phyloP scores from a whole-genome alignment of 2,888 invertebrate genomes.

The Allygus modestus region DNA sequence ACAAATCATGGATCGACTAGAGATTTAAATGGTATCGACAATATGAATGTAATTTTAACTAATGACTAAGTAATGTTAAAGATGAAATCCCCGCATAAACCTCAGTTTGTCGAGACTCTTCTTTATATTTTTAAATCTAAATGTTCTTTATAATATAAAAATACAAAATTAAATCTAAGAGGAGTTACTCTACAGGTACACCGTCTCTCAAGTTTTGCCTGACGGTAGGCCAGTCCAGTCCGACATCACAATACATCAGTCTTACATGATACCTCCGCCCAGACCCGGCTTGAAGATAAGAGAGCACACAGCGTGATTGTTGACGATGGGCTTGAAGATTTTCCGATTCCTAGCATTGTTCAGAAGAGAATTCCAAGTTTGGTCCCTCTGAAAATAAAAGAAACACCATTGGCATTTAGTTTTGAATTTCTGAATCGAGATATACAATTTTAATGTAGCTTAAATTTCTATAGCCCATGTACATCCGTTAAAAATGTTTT shows the following conservation, averaged over 20 bases:
- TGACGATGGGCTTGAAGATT: neutral
- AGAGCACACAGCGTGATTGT: neutral
- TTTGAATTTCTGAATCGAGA: too few species aligned
- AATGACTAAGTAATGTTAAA: neutral
- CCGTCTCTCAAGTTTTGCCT: neutral
- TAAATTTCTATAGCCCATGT: too few species aligned
- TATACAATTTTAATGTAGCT: too few species aligned
- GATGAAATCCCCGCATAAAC: neutral
- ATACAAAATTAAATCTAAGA: constrained; percentile 38
- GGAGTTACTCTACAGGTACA: neutral
- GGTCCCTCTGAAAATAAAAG: neutral
- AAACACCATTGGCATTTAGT: neutral
- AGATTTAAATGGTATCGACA: neutral
- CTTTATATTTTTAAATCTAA: neutral
- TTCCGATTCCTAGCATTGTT: neutral
- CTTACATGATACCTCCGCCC: neutral
- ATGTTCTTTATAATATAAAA: neutral
- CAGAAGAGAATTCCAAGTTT: constrained; percentile 13
- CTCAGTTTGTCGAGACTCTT: neutral
- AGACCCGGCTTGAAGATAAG: neutral
- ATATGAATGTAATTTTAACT: neutral
- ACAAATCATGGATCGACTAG: neutral
- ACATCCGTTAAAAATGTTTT: too few species aligned
- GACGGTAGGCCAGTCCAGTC: too few species aligned
- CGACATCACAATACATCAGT: neutral